Base-by-base conservation (phyloP, 2,888 invertebrate genomes). In the Deroplatys truncata region DNA sequence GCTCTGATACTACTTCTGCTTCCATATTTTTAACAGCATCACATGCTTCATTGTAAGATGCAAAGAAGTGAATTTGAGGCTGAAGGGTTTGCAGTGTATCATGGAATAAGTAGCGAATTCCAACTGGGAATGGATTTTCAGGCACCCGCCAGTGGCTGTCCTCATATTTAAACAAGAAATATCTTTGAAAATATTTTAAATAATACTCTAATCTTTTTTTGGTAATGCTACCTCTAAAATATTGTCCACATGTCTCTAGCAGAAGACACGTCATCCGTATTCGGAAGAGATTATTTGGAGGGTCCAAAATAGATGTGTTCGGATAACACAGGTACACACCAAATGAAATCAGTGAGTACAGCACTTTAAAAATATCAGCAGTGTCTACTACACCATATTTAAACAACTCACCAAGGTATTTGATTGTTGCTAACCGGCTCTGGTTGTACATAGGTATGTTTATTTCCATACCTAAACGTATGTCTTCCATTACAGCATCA, bases 301-400 rank as follows among this genome's bases (percentile, higher is more conserved):
- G 98, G 93, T 98, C 98, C 29, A 98, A 93, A 0, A 96, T 94
- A 16, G 97, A 97, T 0, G 95, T 93, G 82, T 94, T 94, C 28
- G 93, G 93, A 85, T 96, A 96, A 92, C 98, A 97, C 92, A 97
- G 92, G 2, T 96, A 96, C 0, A 98, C 97, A 15, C 98, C 99
- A 93, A 98, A 97, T 0, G 98, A 98, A 91, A 99, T 98, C 90
- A 99, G 95, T 0, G 98, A 97, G 93, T 99, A 99, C 0, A 98
- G 93, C 89, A 92, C 92, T 91, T 98, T 98, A 92, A 99, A 98
- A 84, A 99, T 97, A 92, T 98, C 98, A 0, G 97, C 95, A 15
- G 98, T 98, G 93, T 99, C 99, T 1, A 99, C 96, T 93, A 99
- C 95, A 91, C 98, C 96, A 93, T 99, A 99, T 93, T 99, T 99